These are phyloP conservation scores for Zaprionus nigranus DNA, from an alignment of 1,140 invertebrate species.

Conservation along the genomic window DNA sequence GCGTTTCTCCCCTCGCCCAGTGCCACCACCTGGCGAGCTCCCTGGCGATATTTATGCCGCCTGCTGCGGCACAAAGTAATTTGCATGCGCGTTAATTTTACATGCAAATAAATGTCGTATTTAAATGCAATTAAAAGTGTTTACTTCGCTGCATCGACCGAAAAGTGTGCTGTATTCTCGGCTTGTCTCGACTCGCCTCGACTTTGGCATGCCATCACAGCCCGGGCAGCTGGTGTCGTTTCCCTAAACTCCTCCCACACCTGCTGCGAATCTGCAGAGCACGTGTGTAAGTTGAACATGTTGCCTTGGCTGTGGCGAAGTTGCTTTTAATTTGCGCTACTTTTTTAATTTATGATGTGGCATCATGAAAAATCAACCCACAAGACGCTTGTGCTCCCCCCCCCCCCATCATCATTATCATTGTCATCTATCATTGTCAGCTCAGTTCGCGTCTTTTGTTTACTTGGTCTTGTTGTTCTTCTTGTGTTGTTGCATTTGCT, in stretches of 20 bases:
- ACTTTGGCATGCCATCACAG: constrained; percentile 57
- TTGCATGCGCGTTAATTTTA: constrained; percentile 83
- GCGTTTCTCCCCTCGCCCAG: background rate
- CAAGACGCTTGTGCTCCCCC: background rate
- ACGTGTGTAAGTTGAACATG: constrained; percentile 35
- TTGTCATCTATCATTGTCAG: constrained; percentile 39
- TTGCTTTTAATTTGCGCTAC: constrained; percentile 51
- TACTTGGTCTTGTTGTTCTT: constrained; percentile 18
- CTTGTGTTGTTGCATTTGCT: background rate
- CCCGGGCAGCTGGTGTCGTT: background rate
- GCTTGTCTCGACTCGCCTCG: background rate
- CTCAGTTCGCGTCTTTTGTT: constrained; percentile 14
- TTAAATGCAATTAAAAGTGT: constrained; percentile 84
- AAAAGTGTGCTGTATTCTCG: constrained; percentile 16
- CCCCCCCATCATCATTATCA: constrained; percentile 18
- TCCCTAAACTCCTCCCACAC: background rate
- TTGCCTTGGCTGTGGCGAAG: constrained; percentile 7
- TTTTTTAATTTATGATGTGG: constrained; percentile 69
- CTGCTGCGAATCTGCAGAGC: background rate
- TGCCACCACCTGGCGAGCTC: background rate
- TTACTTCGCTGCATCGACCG: constrained; percentile 70
- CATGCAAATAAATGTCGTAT: constrained; percentile 84
- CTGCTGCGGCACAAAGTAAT: constrained; percentile 64
- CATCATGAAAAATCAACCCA: constrained; percentile 51
- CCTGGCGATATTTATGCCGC: constrained; percentile 51